Conservation (phyloP, 2,888 invertebrate species). For the Eupithecia abbreviata region DNA sequence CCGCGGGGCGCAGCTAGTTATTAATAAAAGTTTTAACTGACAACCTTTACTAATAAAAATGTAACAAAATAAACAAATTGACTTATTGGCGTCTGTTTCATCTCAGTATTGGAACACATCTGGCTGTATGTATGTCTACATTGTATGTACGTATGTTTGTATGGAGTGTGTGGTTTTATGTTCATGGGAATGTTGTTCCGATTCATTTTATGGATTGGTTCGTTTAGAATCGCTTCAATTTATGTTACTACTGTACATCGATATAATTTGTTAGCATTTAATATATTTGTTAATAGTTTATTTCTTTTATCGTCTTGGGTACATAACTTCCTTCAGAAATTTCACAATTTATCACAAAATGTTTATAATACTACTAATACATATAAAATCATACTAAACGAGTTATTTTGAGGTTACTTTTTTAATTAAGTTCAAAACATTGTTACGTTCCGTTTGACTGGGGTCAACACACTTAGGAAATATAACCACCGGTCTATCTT, state of each 20-base stretch:
- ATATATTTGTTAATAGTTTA: background rate
- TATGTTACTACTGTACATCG: constrained; percentile 3
- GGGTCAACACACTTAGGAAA: constrained; percentile 78
- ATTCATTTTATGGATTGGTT: constrained; percentile 40
- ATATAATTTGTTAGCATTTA: constrained; percentile 1
- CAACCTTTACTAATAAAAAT: constrained; percentile 70
- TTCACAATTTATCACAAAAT: background rate
- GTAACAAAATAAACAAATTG: constrained; percentile 69
- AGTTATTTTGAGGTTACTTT: constrained; percentile 35
- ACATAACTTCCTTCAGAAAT: background rate
- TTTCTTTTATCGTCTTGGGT: background rate
- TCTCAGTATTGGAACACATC: constrained; percentile 65
- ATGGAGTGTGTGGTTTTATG: constrained; percentile 37
- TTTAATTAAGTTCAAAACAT: constrained; percentile 80
- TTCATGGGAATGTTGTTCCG: constrained; percentile 43
- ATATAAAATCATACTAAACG: background rate
- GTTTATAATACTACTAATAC: background rate
- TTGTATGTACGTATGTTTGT: constrained; percentile 27
- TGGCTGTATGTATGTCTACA: constrained; percentile 36
- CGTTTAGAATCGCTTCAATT: constrained; percentile 7
- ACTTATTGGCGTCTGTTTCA: constrained; percentile 63
- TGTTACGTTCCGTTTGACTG: constrained; percentile 56
- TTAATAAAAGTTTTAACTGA: constrained; percentile 53
- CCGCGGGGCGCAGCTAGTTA: too few species aligned
- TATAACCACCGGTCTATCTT: constrained; percentile 57